These are phyloP conservation scores for Apocrypta bakeri DNA, from an alignment of 1,140 invertebrate genomes.

Conservation along the genomic window DNA sequence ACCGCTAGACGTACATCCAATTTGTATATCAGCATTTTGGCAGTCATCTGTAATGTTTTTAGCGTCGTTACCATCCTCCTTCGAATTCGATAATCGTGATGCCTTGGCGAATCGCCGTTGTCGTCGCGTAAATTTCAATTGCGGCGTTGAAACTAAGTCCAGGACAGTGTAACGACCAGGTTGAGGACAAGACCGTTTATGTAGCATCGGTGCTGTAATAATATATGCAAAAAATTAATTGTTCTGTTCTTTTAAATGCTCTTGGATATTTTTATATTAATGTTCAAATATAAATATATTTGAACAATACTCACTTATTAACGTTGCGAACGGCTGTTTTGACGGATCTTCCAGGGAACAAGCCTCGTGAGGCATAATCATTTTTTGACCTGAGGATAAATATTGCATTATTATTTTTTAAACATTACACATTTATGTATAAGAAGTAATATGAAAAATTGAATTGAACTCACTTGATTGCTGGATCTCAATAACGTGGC, in stretches of 20 bases:
- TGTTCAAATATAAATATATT: neutral
- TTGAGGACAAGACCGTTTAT: slow-evolving; percentile 73
- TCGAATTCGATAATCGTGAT: slow-evolving; percentile 49
- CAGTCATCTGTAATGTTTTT: slow-evolving; percentile 58
- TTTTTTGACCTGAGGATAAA: slow-evolving; percentile 64
- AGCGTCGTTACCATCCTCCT: slow-evolving; percentile 41
- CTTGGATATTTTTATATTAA: slow-evolving; percentile 1
- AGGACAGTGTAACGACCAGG: slow-evolving; percentile 70
- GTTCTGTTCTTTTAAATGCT: neutral
- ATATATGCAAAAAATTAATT: neutral
- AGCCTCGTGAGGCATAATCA: slow-evolving; percentile 77
- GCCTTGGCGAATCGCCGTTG: slow-evolving; percentile 52
- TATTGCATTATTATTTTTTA: slow-evolving; percentile 20
- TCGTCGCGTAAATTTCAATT: slow-evolving; percentile 61
- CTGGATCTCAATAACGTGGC: slow-evolving; percentile 77
- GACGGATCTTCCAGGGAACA: slow-evolving; percentile 77
- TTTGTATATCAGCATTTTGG: slow-evolving; percentile 64
- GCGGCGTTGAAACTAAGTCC: slow-evolving; percentile 52
- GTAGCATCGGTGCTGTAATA: slow-evolving; percentile 68
- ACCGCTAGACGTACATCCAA: slow-evolving; percentile 66
- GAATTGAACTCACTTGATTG: slow-evolving; percentile 71
- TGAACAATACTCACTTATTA: slow-evolving; percentile 83
- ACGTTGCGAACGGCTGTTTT: slow-evolving; percentile 84
- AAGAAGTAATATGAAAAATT: too few relatives aligned
- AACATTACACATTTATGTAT: neutral